Evolutionary conservation across 2,113 vertebrate genomes (phyloP), one percentile per base, ranked within the genome.

Genomic region (Callipepla californica): DNA sequence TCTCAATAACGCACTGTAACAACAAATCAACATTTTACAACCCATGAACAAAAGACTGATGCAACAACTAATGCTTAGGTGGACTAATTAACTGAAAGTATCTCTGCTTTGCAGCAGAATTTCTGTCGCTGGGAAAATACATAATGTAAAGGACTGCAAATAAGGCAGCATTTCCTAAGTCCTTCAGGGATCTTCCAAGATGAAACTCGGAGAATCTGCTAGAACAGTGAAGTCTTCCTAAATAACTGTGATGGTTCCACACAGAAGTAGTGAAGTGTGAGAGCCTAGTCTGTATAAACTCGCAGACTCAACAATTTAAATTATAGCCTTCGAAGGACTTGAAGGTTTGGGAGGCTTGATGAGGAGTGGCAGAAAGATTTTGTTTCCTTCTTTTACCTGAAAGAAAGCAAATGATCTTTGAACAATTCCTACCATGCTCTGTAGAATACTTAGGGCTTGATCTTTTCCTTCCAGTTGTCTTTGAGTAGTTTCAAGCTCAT

Each of bases 371-470:
- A 91, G 40, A 21, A 51, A 65, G 13, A 65, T 42, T 62, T 47
- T 28, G 44, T 58, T 53, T 47, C 30, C 23, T 69, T 42, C 10
- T 11, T n/a, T 28, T 61, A 45, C 11, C 23, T 25, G 13, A 22
- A 58, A 47, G 44, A 19, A 77, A 61, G 21, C 55, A 47, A 78
- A 62, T 13, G 42, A 70, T 85, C 91, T 85, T 25, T 74, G 38
- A 84, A 38, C 3, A 80, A 74, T 58, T 89, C 96, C 90, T 97
- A 99, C 99, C 98, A 98, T 98, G 93, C 98, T 98, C 89, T 99
- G 99, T 63, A 99, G 93, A 94, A 99, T 98, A 98, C 98, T 98
- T 76, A 99, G 76, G 83, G 99, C 99, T 98, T 99, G 98, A n/a
- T 98, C 98, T 97, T 99, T 99, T 48, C 98, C 98, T 97, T 99